These are phyloP conservation scores for Cladorhizidae sp. DNA, from an alignment of 37 sponge, comb jelly and placozoan species.

Conservation along the genomic window DNA sequence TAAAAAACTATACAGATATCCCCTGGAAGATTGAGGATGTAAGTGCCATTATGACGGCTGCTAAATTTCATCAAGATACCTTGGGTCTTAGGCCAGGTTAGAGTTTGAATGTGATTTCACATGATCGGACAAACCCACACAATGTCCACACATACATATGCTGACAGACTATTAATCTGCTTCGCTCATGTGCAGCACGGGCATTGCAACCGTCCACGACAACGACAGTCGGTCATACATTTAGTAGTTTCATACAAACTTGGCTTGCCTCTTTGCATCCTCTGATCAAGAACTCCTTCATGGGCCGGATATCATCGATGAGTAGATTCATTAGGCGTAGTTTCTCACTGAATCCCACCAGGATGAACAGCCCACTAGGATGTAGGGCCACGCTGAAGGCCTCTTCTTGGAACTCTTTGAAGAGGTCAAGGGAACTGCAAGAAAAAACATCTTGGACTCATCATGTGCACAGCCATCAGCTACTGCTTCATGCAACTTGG, in stretches of 20 bases:
- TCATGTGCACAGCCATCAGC: no score
- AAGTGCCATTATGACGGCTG: no score
- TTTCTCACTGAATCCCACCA: constrained; percentile 98
- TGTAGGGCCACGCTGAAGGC: constrained; percentile 96
- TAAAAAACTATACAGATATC: no score
- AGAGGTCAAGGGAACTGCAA: constrained; percentile 81
- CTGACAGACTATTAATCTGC: background rate
- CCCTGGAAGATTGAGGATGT: no score
- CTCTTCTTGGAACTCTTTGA: constrained; percentile 96
- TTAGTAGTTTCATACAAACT: background rate
- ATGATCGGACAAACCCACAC: no score
- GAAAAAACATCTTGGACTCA: background rate
- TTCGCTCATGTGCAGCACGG: background rate
- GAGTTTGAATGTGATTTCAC: no score
- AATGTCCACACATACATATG: background rate
- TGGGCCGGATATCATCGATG: constrained; percentile 90
- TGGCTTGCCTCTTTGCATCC: constrained; percentile 88
- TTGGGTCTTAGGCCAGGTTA: no score
- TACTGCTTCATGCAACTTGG: background rate
- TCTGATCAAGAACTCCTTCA: constrained; percentile 94
- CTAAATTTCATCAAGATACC: no score
- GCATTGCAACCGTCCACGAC: background rate
- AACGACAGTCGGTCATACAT: background rate
- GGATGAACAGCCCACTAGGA: constrained; percentile 92
- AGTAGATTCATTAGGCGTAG: constrained; percentile 93